A percentile compares a stretch with the other conserved stretches of the same genome.
Evolutionary conservation across 2,797 vertebrate genomes (phyloP).

Genomic region (Gastrophryne carolinensis): DNA sequence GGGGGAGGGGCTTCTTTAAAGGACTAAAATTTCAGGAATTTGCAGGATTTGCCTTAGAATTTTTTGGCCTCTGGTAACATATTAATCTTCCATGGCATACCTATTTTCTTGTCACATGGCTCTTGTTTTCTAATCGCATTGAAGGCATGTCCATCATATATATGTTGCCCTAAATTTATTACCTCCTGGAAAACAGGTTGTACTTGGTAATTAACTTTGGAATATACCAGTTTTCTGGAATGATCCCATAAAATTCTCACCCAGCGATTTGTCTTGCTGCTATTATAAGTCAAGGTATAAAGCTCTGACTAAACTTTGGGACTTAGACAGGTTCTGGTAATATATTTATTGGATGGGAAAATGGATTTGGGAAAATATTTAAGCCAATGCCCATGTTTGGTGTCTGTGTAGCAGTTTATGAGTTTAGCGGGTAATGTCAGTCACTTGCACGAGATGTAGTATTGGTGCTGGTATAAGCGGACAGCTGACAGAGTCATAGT

Average conservation of each 20-base stretch:
- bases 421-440: neutral
- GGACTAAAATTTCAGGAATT: too few relatives aligned
- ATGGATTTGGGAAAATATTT: neutral
- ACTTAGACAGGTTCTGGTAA: neutral
- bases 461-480: neutral
- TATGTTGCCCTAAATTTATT: neutral
- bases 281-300: neutral
- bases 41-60: too few relatives aligned
- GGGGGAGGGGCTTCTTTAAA: too few relatives aligned
- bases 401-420: neutral
- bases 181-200: neutral
- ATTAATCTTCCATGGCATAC: too few relatives aligned
- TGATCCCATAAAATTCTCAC: too few relatives aligned
- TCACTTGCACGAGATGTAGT: neutral
- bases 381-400: neutral
- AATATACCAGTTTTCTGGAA: neutral
- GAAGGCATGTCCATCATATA: neutral
- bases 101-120: too few relatives aligned
- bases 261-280: too few relatives aligned
- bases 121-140: too few relatives aligned
- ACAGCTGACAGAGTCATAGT: constrained; percentile 21
- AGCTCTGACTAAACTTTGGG: neutral
- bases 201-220: neutral
- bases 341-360: neutral
- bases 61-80: too few relatives aligned